Evolutionary conservation across 1,140 invertebrate species (phyloP), one percentile per base, ranked within the genome.

Genomic region (Lutraria rhynchaena): DNA sequence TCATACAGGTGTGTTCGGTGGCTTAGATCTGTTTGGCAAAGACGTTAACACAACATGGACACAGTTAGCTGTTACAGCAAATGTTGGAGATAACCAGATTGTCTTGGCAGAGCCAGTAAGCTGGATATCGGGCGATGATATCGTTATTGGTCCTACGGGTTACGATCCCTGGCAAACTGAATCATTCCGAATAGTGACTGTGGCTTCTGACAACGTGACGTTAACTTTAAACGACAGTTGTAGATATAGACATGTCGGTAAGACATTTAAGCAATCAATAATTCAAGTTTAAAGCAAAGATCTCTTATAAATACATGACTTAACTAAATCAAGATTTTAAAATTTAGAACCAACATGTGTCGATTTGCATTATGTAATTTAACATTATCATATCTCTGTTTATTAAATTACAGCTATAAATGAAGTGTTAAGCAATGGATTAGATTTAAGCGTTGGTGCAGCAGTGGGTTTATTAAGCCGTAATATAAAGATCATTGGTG

Each of bases 401-500:
- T n/a, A n/a, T n/a, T n/a, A n/a, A 19, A 9, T 74, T 58, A 19
- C 78, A 89, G 89, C 76, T 53, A 61, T 84, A 70, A 67, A 29
- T 33, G 89, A 89, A 65, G 85, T 70, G 13, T 67, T 86, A 29
- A 51, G 51, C 19, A 76, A 63, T 22, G 84, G 87, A 9, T 22
- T 70, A 29, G 70, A n/a, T 1, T 73, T 87, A 35, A 65, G 60
- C 9, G 58, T 91, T 41, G 83, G 83, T 17, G 90, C 90, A 11
- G 89, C 86, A n/a, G 91, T 92, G 17, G 91, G 90, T 22, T 78
- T 91, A 27, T 70, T 92, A 33, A 87, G 88, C 7, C 63, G 89
- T 5, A 92, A 91, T 63, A 87, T 92, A 29, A 90, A 86, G 60
- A 84, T 92, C 9, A 87, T 88, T 27, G 91, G 91, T 11, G 86